Evolutionary conservation across 2,888 invertebrate species (phyloP), one percentile per base, ranked within the genome.

Genomic region (Lasiommata megera): DNA sequence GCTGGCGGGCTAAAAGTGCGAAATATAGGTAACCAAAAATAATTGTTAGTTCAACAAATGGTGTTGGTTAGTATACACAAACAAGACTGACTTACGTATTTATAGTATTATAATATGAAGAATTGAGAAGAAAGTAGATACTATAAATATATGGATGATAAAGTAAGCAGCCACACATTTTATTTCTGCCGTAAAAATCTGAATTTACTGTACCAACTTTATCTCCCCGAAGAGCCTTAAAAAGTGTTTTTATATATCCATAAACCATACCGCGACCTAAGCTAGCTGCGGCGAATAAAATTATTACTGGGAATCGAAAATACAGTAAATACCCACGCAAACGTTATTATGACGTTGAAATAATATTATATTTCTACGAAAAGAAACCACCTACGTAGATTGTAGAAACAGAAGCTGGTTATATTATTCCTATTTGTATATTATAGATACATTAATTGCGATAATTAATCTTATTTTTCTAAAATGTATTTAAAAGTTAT

Each of bases 121-220:
- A 12, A 23, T 23, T 44, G n/a, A 28, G 9, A 44, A 3, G n/a
- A 18, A 38, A 37, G 38, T 29, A 41, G 48, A n/a, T n/a, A n/a
- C n/a, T 18, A 9, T 9, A 47, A 58, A 54, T 31, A 38, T 38
- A 50, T 54, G 17, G 56, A 50, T 56, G 52, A 43, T 53, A 34
- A 48, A 54, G 36, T 47, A n/a, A 7, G 12, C 23, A 23, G 29
- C 14, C 28, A 36, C 40, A 47, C 29, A 41, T 28, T 56, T 36
- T 56, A 56, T 46, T 56, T 34, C 31, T 23, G 52, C 53, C 55
- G 43, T 58, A 61, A 58, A 55, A 58, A 58, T 61, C 58, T 44
- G 48, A 55, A 58, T 61, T 58, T 58, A 41, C 53, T 56, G 50
- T 44, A 44, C 53, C 43, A 17, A 29, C 47, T 47, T 40, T 60